A percentile compares a stretch with the other conserved stretches of the same genome.
Conservation (phyloP, 2,113 vertebrate genomes). For the Promerops cafer region DNA sequence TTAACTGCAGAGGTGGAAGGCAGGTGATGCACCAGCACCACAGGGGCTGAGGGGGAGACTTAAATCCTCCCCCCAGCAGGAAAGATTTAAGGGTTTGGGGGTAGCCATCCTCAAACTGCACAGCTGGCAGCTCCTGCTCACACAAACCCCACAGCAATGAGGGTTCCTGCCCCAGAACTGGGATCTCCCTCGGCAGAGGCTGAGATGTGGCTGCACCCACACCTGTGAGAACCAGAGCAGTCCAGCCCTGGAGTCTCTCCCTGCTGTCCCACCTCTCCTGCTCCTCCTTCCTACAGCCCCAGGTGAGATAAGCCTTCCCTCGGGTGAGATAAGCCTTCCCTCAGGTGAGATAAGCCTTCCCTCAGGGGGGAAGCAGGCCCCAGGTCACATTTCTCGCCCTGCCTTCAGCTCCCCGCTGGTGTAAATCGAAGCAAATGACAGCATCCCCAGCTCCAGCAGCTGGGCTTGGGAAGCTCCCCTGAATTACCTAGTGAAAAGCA, state of each 20-base stretch:
- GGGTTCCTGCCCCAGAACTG: not conserved
- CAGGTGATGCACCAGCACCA: not conserved
- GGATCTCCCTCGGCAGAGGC: not conserved
- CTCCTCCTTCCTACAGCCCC: not conserved
- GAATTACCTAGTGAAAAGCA: not conserved
- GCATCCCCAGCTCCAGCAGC: not conserved
- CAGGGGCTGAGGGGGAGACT: not conserved
- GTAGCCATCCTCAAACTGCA: not conserved
- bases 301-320: not conserved
- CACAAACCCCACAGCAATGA: not conserved
- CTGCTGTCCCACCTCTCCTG: not conserved
- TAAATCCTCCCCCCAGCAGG: not conserved
- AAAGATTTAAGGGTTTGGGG: not conserved
- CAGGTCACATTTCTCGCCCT: not conserved
- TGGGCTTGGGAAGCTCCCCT: not conserved
- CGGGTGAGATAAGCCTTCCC: not conserved
- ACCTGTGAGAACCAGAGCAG: fast-evolving
- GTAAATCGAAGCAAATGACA: not conserved
- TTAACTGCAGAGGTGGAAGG: not conserved
- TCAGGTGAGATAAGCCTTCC: not conserved
- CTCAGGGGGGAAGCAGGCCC: not conserved
- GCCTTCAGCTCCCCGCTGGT: not conserved
- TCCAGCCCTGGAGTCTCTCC: not conserved
- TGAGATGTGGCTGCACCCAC: not conserved
- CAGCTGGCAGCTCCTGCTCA: not conserved